These are phyloP conservation scores for Rhimphoctona megacephalus DNA, from an alignment of 2,888 invertebrate species.

Conservation along the genomic window DNA sequence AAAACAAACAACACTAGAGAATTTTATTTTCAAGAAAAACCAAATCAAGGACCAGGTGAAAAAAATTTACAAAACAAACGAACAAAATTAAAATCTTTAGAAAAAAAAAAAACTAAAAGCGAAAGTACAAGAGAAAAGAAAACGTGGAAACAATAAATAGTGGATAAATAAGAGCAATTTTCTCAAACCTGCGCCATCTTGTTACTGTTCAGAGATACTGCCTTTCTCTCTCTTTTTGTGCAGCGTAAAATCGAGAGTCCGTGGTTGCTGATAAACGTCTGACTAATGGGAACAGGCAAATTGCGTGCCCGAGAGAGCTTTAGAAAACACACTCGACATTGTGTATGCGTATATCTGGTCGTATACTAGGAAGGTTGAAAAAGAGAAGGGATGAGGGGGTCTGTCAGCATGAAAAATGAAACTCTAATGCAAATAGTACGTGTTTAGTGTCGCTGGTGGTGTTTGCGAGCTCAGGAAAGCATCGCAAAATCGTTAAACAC, in stretches of 20 bases:
- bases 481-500: slow-evolving; percentile 11
- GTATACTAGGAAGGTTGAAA: neutral
- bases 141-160: slow-evolving; percentile 6
- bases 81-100: neutral
- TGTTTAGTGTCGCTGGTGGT: slow-evolving; percentile 32
- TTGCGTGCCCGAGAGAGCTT: slow-evolving; percentile 69
- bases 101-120: neutral
- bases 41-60: neutral
- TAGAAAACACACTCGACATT: slow-evolving; percentile 6
- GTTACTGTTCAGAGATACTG: slow-evolving; percentile 4
- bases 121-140: neutral
- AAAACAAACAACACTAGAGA: neutral
- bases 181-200: neutral
- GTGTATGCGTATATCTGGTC: slow-evolving; percentile 10
- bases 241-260: slow-evolving; percentile 18
- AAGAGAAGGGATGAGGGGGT: slow-evolving; percentile 9
- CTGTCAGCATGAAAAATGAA: slow-evolving; percentile 31
- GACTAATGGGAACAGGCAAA: slow-evolving; percentile 77
- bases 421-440: slow-evolving; percentile 26
- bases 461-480: slow-evolving; percentile 17
- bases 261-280: slow-evolving; percentile 74
- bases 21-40: neutral
- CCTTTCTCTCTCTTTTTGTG: slow-evolving; percentile 7
- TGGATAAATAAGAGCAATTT: neutral
- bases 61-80: neutral